Evolutionary conservation across 2,113 vertebrate species (phyloP).

Genomic region (Poeciliopsis occidentalis): DNA sequence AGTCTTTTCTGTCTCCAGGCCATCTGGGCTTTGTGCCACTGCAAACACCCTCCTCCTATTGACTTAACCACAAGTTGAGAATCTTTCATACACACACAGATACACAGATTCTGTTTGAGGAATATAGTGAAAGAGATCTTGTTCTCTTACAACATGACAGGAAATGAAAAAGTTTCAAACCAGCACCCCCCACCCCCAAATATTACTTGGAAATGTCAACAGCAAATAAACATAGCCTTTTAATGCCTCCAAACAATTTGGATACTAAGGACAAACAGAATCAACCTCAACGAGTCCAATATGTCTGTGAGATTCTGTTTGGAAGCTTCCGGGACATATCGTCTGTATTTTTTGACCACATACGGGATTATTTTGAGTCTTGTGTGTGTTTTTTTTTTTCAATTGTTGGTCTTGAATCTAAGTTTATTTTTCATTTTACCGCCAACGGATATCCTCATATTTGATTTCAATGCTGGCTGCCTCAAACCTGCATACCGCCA

Average conservation of each 20-base stretch:
- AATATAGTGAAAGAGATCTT: conserved; percentile 65
- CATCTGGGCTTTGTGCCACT: conserved; percentile 67
- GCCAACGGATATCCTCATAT: conserved; percentile 30
- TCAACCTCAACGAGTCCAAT: conserved; percentile 36
- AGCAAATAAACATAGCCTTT: conserved; percentile 72
- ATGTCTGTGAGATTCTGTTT: conserved; percentile 32
- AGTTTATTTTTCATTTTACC: conserved; percentile 31
- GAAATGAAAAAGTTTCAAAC: conserved; percentile 74
- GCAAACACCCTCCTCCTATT: conserved; percentile 75
- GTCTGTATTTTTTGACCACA: conserved; percentile 32
- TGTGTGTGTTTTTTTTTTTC: conserved; percentile 24
- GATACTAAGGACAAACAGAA: conserved; percentile 49
- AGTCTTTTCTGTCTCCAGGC: conserved; percentile 27
- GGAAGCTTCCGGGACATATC: conserved; percentile 20
- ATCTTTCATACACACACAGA: conserved; percentile 53
- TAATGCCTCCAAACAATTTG: conserved; percentile 46
- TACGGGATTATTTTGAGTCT: conserved; percentile 34
- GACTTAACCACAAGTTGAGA: conserved; percentile 73
- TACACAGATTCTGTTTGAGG: conserved; percentile 50
- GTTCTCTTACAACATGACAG: conserved; percentile 66
- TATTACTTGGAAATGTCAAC: conserved; percentile 67
- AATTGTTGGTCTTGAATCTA: conserved; percentile 22
- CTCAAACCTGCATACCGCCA: conserved; percentile 3
- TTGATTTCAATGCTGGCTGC: conserved; percentile 27
- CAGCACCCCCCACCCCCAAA: conserved; percentile 38